Evolutionary conservation across 2,797 vertebrate species (phyloP), one percentile per base, ranked within the genome.

Genomic region (Galago senegalensis): DNA sequence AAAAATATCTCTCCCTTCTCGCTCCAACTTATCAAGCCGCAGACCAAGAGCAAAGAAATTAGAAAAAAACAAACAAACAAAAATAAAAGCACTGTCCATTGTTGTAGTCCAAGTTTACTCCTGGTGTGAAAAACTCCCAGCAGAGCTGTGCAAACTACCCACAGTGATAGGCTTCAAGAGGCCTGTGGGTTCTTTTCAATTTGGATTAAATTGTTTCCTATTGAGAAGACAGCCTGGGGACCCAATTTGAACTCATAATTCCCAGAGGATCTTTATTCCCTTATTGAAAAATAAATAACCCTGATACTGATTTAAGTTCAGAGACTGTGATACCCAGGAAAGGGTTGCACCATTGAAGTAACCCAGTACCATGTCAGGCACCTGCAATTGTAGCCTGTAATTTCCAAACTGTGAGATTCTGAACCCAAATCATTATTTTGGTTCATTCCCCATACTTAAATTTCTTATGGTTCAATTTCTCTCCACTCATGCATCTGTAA

Each of bases 261-360:
- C 25, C 31, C 34, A 81, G 21, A 60, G 6, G 46, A 77, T 61
- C 34, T 7, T 65, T 87, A 94, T 61, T 7, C 34, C 13, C 37
- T 95, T 90, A 88, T 58, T 95, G 93, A 87, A 97, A 92, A 77
- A 81, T 81, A 87, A 92, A 76, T 5, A 69, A 94, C 88, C 7
- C 82, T 92, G 96, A 82, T 65, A 69, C 0, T 46, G 5, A 90
- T 7, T 83, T 77, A 88, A 23, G 80, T 40, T 80, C 2, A 73
- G 17, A 76, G 0, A 63, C 0, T 76, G 21, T 49, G n/a, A n/a
- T 34, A 87, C 58, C 23, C 27, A 67, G 31, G 4, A 93, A 93
- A 8, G n/a, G 4, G 3, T 14, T 73, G 1, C 12, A 70, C 43
- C 11, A 37, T 11, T 25, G 82, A 53, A 73, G 3, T 31, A 86